phyloP scores from a whole-genome alignment of 2,797 vertebrate genomes.

The Tenualosa ilisha region DNA sequence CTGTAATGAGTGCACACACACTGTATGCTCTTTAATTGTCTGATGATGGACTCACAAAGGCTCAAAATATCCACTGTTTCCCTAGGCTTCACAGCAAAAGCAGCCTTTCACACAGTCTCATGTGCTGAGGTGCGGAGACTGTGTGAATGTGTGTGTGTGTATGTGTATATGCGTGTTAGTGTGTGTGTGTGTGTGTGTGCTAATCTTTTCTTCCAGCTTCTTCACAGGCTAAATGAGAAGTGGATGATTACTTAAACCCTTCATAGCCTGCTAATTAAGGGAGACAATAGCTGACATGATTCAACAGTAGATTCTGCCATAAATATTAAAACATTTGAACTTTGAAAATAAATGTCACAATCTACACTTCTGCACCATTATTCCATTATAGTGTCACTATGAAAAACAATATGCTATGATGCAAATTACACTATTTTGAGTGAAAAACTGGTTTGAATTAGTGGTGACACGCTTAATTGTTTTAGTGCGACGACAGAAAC shows the following conservation, averaged over 20 bases:
- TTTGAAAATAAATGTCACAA: too few species aligned
- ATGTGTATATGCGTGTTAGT: neutral
- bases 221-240: neutral
- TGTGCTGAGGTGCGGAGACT: neutral
- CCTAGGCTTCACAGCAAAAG: neutral
- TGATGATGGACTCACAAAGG: too few species aligned
- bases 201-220: neutral
- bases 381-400: neutral
- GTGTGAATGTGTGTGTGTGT: neutral
- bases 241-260: neutral
- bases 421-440: too few species aligned
- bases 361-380: too few species aligned
- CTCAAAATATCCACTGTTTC: too few species aligned
- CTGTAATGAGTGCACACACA: neutral
- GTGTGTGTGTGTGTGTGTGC: neutral
- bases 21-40: neutral
- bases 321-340: too few species aligned
- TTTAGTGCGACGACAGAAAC: too few species aligned
- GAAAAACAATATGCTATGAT: neutral
- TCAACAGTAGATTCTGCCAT: neutral
- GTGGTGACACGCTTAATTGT: too few species aligned
- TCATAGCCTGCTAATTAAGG: neutral
- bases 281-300: neutral
- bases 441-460: too few species aligned
- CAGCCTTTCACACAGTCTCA: neutral